phyloP scores from a whole-genome alignment of 2,888 invertebrate species.

The Perithous albicinctus region DNA sequence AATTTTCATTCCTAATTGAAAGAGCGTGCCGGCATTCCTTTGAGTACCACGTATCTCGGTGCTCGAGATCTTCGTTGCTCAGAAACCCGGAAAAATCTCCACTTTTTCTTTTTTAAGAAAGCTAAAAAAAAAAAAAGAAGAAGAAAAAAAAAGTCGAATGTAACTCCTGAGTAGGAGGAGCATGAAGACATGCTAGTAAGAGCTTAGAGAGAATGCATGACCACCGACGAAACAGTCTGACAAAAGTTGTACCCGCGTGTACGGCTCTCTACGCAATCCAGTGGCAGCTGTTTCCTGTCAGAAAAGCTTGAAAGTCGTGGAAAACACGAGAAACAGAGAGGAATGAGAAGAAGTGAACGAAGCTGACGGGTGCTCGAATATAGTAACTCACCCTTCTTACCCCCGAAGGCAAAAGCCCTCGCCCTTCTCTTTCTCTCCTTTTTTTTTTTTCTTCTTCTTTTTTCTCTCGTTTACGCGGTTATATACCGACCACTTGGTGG shows the following conservation, averaged over 20 bases:
- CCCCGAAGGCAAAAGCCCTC: constrained; percentile 24
- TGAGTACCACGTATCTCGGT: background rate
- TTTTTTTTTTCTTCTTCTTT: no score
- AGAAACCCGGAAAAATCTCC: constrained; percentile 53
- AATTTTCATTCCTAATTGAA: constrained; percentile 59
- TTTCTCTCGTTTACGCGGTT: constrained; percentile 41
- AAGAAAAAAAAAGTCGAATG: background rate
- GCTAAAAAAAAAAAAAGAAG: background rate
- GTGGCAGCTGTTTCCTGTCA: constrained; percentile 81
- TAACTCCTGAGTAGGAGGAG: constrained; percentile 17
- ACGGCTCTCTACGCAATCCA: background rate
- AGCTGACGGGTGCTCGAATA: constrained; percentile 19
- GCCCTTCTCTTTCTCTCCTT: no score
- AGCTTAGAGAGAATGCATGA: background rate
- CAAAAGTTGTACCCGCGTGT: background rate
- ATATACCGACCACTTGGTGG: constrained; percentile 45
- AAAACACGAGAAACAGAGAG: constrained; percentile 59
- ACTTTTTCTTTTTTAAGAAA: background rate
- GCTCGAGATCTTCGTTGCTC: constrained; percentile 29
- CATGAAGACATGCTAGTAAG: constrained; percentile 1
- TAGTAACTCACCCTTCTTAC: constrained; percentile 35
- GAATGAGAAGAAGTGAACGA: constrained; percentile 38
- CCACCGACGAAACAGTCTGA: constrained; percentile 58
- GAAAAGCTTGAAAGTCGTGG: constrained; percentile 70
- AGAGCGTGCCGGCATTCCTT: constrained; percentile 41